Conservation (phyloP, 1,140 invertebrate species). For the Lordiphosa collinella region DNA sequence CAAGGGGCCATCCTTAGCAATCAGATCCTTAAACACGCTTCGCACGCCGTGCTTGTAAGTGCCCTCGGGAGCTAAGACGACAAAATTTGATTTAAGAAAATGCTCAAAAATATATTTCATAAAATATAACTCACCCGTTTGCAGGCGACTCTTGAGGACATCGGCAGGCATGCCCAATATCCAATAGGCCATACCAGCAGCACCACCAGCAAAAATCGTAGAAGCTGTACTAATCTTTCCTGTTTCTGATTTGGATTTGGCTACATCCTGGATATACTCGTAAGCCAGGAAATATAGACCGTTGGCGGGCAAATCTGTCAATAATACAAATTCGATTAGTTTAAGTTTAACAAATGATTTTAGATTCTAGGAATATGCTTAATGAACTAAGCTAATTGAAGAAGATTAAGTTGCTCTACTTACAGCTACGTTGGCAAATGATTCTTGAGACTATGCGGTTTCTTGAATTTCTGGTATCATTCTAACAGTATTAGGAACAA, state of each 20-base stretch:
- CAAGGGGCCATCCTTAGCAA: slow-evolving; percentile 89
- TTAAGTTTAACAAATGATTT: neutral
- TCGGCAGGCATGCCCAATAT: slow-evolving; percentile 98
- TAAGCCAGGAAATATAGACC: slow-evolving; percentile 99
- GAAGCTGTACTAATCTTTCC: slow-evolving; percentile 82
- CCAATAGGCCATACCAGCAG: slow-evolving; percentile 98
- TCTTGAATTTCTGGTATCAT: too few relatives aligned
- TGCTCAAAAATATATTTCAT: neutral
- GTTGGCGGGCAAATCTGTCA: slow-evolving; percentile 82
- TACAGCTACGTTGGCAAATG: slow-evolving; percentile 13
- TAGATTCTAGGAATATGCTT: neutral
- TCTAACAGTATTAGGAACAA: too few relatives aligned
- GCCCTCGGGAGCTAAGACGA: slow-evolving; percentile 88
- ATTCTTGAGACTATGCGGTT: too few relatives aligned
- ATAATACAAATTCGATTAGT: neutral
- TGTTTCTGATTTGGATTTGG: slow-evolving; percentile 73
- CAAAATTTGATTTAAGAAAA: neutral
- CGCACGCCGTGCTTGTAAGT: slow-evolving; percentile 92
- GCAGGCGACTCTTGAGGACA: slow-evolving; percentile 97
- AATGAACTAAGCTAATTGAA: neutral
- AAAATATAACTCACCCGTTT: slow-evolving; percentile 86
- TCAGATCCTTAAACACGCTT: slow-evolving; percentile 90
- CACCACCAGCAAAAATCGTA: slow-evolving; percentile 96
- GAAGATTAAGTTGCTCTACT: slow-evolving; percentile 15
- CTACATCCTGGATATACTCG: slow-evolving; percentile 90